A percentile compares a stretch with the other conserved stretches of the same genome.
Conservation (phyloP, 2,113 vertebrate species). For the western clawed frog (Xenopus tropicalis) region DNA sequence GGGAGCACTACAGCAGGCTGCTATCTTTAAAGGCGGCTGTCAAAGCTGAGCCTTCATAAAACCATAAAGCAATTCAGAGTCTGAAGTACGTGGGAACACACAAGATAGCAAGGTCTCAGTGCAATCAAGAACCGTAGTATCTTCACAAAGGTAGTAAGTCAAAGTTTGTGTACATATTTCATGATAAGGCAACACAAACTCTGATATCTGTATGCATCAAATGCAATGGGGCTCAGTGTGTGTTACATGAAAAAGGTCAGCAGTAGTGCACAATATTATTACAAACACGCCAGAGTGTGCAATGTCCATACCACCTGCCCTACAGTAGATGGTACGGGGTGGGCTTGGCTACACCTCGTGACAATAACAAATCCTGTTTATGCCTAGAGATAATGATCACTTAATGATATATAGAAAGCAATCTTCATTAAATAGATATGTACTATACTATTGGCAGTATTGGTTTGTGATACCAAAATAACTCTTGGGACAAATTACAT, state of each 20-base stretch:
- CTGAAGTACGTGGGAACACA: slow-evolving; percentile 87
- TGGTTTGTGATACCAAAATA: too few species aligned
- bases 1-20: slow-evolving; percentile 55
- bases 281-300: too few species aligned
- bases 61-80: slow-evolving; percentile 76
- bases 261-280: too few species aligned
- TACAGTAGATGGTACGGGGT: too few species aligned
- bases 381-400: too few species aligned
- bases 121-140: slow-evolving; percentile 61
- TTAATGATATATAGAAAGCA: too few species aligned
- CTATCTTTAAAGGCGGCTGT: slow-evolving; percentile 89
- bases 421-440: too few species aligned
- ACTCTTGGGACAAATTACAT: too few species aligned
- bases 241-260: not conserved
- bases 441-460: too few species aligned
- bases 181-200: slow-evolving; percentile 37
- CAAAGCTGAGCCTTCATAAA: slow-evolving; percentile 75
- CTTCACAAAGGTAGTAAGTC: slow-evolving; percentile 63
- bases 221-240: slow-evolving; percentile 15
- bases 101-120: slow-evolving; percentile 71
- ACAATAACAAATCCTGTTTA: too few species aligned
- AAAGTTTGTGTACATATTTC: slow-evolving; percentile 51
- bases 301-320: too few species aligned
- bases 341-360: too few species aligned
- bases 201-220: slow-evolving; percentile 22